Conservation (phyloP, 2,113 vertebrate genomes). For the Corythornis madagascariensis region DNA sequence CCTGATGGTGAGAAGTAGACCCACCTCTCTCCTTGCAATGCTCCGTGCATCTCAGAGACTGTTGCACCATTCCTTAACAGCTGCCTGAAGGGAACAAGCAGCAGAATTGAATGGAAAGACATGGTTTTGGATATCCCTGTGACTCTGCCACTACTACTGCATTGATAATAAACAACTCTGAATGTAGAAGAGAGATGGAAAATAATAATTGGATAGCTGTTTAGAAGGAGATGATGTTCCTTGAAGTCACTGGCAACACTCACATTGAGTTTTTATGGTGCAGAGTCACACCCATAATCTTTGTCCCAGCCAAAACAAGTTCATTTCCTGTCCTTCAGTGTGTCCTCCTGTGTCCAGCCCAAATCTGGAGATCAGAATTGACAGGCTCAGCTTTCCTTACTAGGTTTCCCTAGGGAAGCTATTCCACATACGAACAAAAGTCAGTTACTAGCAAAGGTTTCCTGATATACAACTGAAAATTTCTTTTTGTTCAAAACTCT, state of each 20-base stretch:
- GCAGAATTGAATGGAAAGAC: not conserved
- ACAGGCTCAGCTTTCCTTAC: not conserved
- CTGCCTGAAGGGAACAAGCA: not conserved
- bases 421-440: not conserved
- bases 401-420: not conserved
- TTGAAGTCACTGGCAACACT: not conserved
- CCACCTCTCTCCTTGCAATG: not conserved
- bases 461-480: not conserved
- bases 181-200: not conserved
- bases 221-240: not conserved
- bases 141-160: not conserved
- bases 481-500: constrained; percentile 1
- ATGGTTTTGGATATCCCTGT: not conserved
- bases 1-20: not conserved
- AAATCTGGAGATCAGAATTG: not conserved
- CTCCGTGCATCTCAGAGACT: not conserved
- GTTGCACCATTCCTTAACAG: not conserved
- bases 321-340: not conserved
- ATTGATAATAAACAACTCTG: not conserved
- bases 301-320: not conserved
- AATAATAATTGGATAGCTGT: not conserved
- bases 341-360: not conserved
- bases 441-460: constrained; percentile 24
- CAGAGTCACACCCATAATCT: not conserved
- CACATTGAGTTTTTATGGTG: not conserved